These are phyloP conservation scores for Amniataba percoides DNA, from an alignment of 2,797 vertebrate genomes.

Conservation along the genomic window DNA sequence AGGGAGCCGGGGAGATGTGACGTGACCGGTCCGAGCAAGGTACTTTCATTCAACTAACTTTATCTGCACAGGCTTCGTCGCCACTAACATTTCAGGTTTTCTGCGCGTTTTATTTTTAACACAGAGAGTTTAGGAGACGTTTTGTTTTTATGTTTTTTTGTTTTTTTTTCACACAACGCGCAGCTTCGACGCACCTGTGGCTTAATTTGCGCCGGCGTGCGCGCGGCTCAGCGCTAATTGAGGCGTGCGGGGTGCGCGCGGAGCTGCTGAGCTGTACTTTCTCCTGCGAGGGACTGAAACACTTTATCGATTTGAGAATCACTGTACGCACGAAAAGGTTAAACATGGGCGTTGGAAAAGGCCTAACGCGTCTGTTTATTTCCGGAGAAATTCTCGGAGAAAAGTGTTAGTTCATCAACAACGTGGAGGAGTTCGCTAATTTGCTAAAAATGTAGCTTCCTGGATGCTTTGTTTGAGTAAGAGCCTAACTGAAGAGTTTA, in stretches of 20 bases:
- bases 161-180: background rate
- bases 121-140: no score
- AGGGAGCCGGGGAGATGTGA: constrained; percentile 75
- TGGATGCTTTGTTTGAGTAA: background rate
- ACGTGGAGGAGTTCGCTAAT: background rate
- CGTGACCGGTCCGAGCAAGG: constrained; percentile 83
- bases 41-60: constrained; percentile 60
- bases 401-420: background rate
- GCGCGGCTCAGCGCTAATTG: constrained; percentile 45
- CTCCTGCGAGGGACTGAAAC: constrained; percentile 47
- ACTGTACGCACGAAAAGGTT: constrained; percentile 31
- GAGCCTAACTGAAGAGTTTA: no score
- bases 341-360: constrained; percentile 26
- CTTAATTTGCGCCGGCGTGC: constrained; percentile 39
- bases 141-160: no score
- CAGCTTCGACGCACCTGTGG: constrained; percentile 54
- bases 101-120: no score
- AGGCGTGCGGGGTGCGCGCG: constrained; percentile 41
- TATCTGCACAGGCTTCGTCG: background rate
- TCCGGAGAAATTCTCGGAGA: background rate
- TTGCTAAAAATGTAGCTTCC: background rate
- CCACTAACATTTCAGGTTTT: no score
- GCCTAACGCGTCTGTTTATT: constrained; percentile 28
- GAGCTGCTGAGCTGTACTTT: constrained; percentile 9
- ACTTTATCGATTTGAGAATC: constrained; percentile 36